These are phyloP conservation scores for Chitala chitala DNA, from an alignment of 2,113 vertebrate genomes.

Conservation along the genomic window DNA sequence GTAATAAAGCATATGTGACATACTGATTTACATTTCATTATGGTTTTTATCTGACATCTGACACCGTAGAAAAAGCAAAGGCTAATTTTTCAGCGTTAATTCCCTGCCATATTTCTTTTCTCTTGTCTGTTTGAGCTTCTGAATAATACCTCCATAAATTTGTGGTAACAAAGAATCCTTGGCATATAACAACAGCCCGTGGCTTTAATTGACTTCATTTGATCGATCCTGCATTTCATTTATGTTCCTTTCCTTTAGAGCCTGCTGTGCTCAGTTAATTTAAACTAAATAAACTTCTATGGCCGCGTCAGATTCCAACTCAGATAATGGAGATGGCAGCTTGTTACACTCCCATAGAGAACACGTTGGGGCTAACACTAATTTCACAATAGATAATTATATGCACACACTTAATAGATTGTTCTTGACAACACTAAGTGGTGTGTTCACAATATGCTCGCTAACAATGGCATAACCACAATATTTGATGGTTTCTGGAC, in stretches of 20 bases:
- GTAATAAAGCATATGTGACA: background rate
- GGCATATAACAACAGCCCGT: background rate
- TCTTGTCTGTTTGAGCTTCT: background rate
- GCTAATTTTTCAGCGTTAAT: background rate
- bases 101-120: background rate
- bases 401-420: no score
- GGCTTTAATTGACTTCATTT: background rate
- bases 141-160: background rate
- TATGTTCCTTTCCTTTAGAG: background rate
- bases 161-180: background rate
- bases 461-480: background rate
- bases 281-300: constrained; percentile 1
- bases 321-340: background rate
- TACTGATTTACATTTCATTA: background rate
- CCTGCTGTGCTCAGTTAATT: background rate
- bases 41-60: background rate
- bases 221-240: background rate
- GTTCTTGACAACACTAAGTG: no score
- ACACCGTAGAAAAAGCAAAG: background rate
- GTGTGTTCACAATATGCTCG: background rate
- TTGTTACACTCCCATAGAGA: no score
- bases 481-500: background rate
- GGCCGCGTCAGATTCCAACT: background rate
- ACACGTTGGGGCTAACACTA: background rate
- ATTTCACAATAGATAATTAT: background rate